phyloP scores from a whole-genome alignment of 1,140 invertebrate genomes.

The Drosophila tristis region DNA sequence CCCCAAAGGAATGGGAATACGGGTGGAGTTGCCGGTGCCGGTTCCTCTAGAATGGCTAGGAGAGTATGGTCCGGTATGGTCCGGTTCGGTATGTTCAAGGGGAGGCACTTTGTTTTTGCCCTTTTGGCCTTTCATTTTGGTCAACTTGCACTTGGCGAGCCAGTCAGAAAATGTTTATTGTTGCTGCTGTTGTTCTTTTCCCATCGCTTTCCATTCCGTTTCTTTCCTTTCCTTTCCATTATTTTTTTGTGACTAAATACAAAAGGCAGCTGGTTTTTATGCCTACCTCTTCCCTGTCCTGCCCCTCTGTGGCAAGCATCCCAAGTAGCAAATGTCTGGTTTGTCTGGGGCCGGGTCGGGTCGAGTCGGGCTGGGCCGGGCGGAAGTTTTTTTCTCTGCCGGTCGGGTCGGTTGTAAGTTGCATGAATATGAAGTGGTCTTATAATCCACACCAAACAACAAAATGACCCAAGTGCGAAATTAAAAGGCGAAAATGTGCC shows the following conservation, averaged over 20 bases:
- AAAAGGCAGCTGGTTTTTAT: conserved; percentile 79
- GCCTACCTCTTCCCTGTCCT: conserved; percentile 18
- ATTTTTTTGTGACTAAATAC: conserved; percentile 75
- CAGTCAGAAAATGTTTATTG: conserved; percentile 44
- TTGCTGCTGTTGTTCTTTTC: conserved; percentile 32
- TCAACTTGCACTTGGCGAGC: conserved; percentile 71
- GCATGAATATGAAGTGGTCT: conserved; percentile 82
- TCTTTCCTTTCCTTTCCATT: conserved; percentile 19
- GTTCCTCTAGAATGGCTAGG: no score
- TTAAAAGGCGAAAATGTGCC: conserved; percentile 81
- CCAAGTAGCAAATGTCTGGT: conserved; percentile 40
- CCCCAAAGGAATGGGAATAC: not conserved
- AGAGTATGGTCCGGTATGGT: no score
- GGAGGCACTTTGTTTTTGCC: conserved; percentile 1
- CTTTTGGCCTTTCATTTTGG: conserved; percentile 76
- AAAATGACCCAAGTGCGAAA: conserved; percentile 82
- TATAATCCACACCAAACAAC: conserved; percentile 82
- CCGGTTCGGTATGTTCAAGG: no score
- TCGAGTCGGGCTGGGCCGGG: conserved; percentile 4
- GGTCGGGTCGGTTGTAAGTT: conserved; percentile 69
- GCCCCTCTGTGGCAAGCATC: not conserved
- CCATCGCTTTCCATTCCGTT: conserved; percentile 7
- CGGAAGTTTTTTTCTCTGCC: conserved; percentile 25
- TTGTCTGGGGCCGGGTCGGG: conserved; percentile 11
- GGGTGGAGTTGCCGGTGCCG: conserved; percentile 6